A percentile compares a stretch with the other conserved stretches of the same genome.
Evolutionary conservation across 1,140 invertebrate species (phyloP).

Genomic region (Scaptomyza hsui): DNA sequence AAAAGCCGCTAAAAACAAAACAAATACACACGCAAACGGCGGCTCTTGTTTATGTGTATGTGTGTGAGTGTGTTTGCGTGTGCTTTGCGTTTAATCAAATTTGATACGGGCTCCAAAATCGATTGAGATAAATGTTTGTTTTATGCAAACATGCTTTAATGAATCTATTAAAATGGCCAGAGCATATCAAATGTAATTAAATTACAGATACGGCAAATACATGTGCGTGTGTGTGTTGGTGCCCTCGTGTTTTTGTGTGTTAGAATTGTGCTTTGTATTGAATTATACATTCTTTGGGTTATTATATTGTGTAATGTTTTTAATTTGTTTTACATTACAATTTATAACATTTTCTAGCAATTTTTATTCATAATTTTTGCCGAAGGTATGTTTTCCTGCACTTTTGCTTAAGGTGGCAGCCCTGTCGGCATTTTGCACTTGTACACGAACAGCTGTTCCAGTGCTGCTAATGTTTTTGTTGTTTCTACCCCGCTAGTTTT

Average conservation of each 20-base stretch:
- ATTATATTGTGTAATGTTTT: not conserved
- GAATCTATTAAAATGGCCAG: slow-evolving; percentile 45
- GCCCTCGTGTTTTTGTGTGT: not conserved
- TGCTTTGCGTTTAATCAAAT: slow-evolving; percentile 58
- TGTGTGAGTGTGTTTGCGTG: slow-evolving; percentile 29
- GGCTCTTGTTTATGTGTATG: slow-evolving; percentile 1
- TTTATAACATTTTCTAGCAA: not conserved
- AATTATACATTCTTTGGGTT: not conserved
- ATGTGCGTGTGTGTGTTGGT: not conserved
- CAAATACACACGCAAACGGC: slow-evolving; percentile 57
- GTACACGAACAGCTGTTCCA: slow-evolving; percentile 32
- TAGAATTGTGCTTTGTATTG: not conserved
- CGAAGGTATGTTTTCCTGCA: not conserved
- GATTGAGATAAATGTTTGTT: slow-evolving; percentile 54
- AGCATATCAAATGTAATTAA: slow-evolving; percentile 43
- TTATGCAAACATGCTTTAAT: slow-evolving; percentile 19
- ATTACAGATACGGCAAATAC: slow-evolving; percentile 5
- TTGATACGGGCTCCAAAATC: slow-evolving; percentile 57
- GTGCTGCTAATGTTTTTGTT: slow-evolving; percentile 11
- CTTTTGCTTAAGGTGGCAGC: slow-evolving; percentile 9
- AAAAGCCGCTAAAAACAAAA: slow-evolving; percentile 77
- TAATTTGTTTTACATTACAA: not conserved
- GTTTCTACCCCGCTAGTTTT: not conserved
- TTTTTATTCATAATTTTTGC: slow-evolving; percentile 18
- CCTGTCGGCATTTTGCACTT: slow-evolving; percentile 25